phyloP scores from a whole-genome alignment of 2,888 invertebrate species.

The Lymantria monacha region DNA sequence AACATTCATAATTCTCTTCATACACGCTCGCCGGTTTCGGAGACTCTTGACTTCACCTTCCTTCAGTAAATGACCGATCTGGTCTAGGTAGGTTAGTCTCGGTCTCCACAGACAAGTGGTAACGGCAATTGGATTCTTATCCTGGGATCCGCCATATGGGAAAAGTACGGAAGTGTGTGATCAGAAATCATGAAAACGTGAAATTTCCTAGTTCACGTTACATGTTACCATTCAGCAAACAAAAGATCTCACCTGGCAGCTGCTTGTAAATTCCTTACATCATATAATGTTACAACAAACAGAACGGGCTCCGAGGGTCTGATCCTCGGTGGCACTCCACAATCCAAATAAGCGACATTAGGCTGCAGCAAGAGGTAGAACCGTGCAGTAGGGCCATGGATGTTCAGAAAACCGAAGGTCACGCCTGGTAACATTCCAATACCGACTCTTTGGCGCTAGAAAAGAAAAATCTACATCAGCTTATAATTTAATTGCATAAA shows the following conservation, averaged over 20 bases:
- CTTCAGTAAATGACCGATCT: too few species aligned
- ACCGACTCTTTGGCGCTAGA: conserved; percentile 55
- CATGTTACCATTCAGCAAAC: neutral
- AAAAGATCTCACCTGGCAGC: conserved; percentile 45
- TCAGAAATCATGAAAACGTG: too few species aligned
- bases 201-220: too few species aligned
- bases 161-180: too few species aligned
- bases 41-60: too few species aligned
- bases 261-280: conserved; percentile 47
- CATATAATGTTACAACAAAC: conserved; percentile 56
- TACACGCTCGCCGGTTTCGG: too few species aligned
- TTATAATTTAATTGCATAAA: too few species aligned
- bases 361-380: conserved; percentile 59
- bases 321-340: conserved; percentile 57
- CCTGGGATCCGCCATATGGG: too few species aligned
- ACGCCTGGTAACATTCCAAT: conserved; percentile 56
- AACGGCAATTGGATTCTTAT: too few species aligned
- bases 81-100: too few species aligned
- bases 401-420: conserved; percentile 55
- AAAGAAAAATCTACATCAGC: neutral
- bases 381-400: conserved; percentile 57
- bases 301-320: conserved; percentile 50
- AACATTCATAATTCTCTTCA: too few species aligned
- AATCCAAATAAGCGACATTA: conserved; percentile 54
- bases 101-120: too few species aligned